phyloP scores from a whole-genome alignment of 2,113 vertebrate species.

The Galbula dea region DNA sequence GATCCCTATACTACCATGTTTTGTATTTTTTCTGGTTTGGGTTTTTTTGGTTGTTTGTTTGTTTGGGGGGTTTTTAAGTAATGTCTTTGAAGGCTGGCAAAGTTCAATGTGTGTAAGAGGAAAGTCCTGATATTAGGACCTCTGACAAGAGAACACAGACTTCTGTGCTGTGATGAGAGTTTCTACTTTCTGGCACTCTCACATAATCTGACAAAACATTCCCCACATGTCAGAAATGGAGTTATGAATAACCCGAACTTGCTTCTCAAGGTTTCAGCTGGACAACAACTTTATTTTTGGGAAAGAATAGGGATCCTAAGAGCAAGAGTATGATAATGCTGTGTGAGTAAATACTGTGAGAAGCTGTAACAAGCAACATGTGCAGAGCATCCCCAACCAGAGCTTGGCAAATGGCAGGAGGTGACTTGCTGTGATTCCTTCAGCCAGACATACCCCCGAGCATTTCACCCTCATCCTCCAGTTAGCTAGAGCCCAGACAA shows the following conservation, averaged over 20 bases:
- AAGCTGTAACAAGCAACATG: neutral
- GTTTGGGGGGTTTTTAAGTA: neutral
- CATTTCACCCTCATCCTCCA: neutral
- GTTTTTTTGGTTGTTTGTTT: neutral
- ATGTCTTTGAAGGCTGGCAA: neutral
- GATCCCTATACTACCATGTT: fast-evolving
- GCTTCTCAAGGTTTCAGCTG: neutral
- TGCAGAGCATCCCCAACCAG: neutral
- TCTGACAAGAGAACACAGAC: neutral
- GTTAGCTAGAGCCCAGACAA: neutral
- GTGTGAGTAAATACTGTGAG: neutral
- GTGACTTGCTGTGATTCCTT: neutral
- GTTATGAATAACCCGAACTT: neutral
- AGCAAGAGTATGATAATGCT: neutral
- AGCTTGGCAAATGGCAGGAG: neutral
- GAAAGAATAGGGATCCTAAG: neutral
- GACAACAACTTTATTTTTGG: neutral
- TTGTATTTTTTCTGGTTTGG: fast-evolving
- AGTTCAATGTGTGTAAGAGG: neutral
- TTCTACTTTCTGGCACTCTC: neutral
- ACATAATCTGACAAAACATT: neutral
- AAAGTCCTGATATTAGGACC: neutral
- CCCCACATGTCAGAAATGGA: fast-evolving
- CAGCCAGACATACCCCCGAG: neutral
- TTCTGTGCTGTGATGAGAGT: neutral